Evolutionary conservation across 2,113 vertebrate species (phyloP), one percentile per base, ranked within the genome.

Genomic region (Oreotrochilus melanogaster): DNA sequence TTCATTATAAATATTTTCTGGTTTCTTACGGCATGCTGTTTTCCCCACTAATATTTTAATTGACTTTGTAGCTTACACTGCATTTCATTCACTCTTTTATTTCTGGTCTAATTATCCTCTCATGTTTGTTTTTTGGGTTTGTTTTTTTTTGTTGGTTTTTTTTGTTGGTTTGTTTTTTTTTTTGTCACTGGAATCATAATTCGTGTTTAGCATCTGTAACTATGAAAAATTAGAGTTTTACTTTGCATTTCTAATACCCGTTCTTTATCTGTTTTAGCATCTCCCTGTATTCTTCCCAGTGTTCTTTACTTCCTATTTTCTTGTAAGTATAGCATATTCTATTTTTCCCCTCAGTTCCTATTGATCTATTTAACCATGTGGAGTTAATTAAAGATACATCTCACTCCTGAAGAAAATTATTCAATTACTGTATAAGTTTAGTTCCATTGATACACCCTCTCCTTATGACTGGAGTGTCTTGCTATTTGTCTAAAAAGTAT

Each of bases 271-370:
- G 94, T 91, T 96, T 92, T 95, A 93, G 94, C 95, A 95, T 94
- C 92, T 95, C 92, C 95, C 76, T 95, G 57, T 96, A 86, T 96
- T 95, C 94, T 96, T 96, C 89, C 87, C 90, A 78, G 72, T 90
- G 93, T 96, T 95, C 92, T 96, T 96, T 96, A 83, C 96, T 95
- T 96, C 94, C 93, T 95, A 93, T 95, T 97, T 97, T 96, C 96
- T 96, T 97, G 75, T 92, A 97, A 96, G 92, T 95, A 86, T 73
- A 95, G 76, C 45, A 60, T 71, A 95, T 94, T 93, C 74, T 96
- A 57, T 76, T 74, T 65, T 89, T 50, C 82, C 88, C 47, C 89
- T 88, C 79, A 78, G 91, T 93, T 90, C 83, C 62, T 92, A 56
- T 87, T 92, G 58, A 78, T 48, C 47, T 96, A 30, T 94, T 94